Conservation (phyloP, 1,140 invertebrate species). For the Diploscapter pachys region DNA sequence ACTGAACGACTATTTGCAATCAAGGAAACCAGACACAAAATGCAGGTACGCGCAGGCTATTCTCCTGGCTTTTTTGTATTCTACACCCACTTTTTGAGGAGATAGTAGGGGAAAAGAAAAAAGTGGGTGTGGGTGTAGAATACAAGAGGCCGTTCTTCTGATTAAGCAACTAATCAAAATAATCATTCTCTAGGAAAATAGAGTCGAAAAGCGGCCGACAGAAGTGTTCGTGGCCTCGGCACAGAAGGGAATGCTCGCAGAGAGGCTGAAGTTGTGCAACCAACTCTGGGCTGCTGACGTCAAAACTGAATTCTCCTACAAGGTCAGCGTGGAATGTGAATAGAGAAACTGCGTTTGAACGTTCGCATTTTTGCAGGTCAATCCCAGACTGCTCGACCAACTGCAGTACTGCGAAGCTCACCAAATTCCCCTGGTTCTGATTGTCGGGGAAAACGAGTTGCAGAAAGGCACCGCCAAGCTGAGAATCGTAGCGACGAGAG, state of each 20-base stretch:
- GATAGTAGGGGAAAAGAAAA: constrained; percentile 26
- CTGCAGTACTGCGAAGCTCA: constrained; percentile 85
- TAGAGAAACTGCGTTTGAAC: not conserved
- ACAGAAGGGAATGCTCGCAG: constrained; percentile 85
- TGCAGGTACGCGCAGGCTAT: too few relatives aligned
- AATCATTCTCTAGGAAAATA: not conserved
- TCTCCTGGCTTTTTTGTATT: too few relatives aligned
- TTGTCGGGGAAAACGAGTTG: constrained; percentile 87
- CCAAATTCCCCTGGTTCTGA: constrained; percentile 81
- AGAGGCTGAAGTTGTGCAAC: constrained; percentile 77
- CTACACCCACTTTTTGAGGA: not conserved
- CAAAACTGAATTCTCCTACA: not conserved
- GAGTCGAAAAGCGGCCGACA: constrained; percentile 76
- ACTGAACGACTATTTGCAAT: constrained; percentile 93
- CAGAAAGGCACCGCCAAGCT: constrained; percentile 79
- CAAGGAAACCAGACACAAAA: constrained; percentile 71
- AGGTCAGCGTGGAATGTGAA: too few relatives aligned
- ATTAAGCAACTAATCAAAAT: too few relatives aligned
- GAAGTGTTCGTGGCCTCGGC: constrained; percentile 89
- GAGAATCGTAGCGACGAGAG: constrained; percentile 63
- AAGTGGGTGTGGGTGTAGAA: constrained; percentile 70
- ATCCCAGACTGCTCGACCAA: constrained; percentile 85
- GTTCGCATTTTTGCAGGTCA: constrained; percentile 71
- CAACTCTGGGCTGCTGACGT: constrained; percentile 9
- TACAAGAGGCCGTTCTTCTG: too few relatives aligned